Conservation (phyloP, 2,797 vertebrate genomes). For the Enteromius argenteus region DNA sequence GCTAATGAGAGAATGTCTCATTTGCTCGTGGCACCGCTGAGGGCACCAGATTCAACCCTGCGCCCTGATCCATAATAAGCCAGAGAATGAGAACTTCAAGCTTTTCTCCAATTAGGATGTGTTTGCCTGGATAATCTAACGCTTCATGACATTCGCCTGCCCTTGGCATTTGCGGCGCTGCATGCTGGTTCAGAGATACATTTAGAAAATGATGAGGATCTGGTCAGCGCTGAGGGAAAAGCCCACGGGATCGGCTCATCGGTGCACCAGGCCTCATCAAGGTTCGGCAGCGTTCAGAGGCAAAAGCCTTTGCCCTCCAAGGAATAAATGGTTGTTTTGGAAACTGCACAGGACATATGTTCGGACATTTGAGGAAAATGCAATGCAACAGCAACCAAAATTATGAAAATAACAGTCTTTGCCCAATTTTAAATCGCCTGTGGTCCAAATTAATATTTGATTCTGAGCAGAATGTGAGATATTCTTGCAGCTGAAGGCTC, state of each 20-base stretch:
- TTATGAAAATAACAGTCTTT: slow-evolving; percentile 66
- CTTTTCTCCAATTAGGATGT: slow-evolving; percentile 71
- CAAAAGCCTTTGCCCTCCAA: slow-evolving; percentile 38
- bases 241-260: slow-evolving; percentile 58
- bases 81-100: slow-evolving; percentile 63
- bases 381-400: slow-evolving; percentile 51
- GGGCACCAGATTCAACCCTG: slow-evolving; percentile 62
- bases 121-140: slow-evolving; percentile 68
- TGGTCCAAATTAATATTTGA: slow-evolving; percentile 82
- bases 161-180: slow-evolving; percentile 52
- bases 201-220: slow-evolving; percentile 68
- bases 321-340: not conserved
- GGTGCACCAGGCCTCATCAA: slow-evolving; percentile 43
- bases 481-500: slow-evolving; percentile 72
- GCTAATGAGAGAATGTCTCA: slow-evolving; percentile 71
- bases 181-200: slow-evolving; percentile 62
- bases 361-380: slow-evolving; percentile 47
- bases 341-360: slow-evolving; percentile 26
- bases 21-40: slow-evolving; percentile 66
- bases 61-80: slow-evolving; percentile 60
- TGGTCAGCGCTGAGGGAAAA: slow-evolving; percentile 49
- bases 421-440: slow-evolving; percentile 73
- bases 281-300: slow-evolving; percentile 52
- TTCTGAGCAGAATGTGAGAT: slow-evolving; percentile 74
- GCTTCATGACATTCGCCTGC: slow-evolving; percentile 70